Evolutionary conservation across 1,140 invertebrate species (phyloP).

Genomic region (Drosophila ogumai): DNA sequence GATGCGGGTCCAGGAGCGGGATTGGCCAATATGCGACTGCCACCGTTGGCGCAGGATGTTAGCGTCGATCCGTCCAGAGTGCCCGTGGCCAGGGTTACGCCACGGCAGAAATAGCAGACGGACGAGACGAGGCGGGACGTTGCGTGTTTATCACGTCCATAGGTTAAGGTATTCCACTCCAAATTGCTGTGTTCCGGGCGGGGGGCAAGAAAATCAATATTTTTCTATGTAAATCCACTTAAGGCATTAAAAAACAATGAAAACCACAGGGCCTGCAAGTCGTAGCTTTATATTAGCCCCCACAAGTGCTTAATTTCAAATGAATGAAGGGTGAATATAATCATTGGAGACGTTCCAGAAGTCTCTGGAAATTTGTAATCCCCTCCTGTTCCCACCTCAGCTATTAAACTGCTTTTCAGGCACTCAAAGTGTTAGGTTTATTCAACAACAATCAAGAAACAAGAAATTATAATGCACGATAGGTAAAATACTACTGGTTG

Average conservation of each 20-base stretch:
- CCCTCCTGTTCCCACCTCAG: neutral
- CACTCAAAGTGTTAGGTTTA: slow-evolving; percentile 5
- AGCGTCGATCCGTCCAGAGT: slow-evolving; percentile 35
- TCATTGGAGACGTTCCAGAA: neutral
- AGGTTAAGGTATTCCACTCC: slow-evolving; percentile 22
- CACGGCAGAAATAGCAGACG: slow-evolving; percentile 30
- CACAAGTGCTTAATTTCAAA: neutral
- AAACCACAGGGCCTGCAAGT: neutral
- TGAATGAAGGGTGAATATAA: neutral
- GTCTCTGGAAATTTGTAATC: neutral
- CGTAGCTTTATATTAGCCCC: neutral
- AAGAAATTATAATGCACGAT: neutral
- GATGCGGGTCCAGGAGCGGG: slow-evolving; percentile 9
- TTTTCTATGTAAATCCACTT: slow-evolving; percentile 39
- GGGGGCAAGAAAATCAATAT: slow-evolving; percentile 27
- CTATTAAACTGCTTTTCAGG: neutral
- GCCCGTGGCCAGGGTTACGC: slow-evolving; percentile 37
- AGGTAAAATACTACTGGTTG: neutral
- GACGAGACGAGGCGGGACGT: neutral
- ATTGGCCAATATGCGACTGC: neutral
- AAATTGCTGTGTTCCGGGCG: slow-evolving; percentile 29
- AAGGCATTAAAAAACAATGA: slow-evolving; percentile 22
- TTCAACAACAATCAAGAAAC: slow-evolving; percentile 36
- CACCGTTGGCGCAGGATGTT: slow-evolving; percentile 16
- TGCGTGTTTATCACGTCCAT: slow-evolving; percentile 6